Base-by-base conservation (phyloP, 2,113 vertebrate genomes). In the Geothlypis trichas region DNA sequence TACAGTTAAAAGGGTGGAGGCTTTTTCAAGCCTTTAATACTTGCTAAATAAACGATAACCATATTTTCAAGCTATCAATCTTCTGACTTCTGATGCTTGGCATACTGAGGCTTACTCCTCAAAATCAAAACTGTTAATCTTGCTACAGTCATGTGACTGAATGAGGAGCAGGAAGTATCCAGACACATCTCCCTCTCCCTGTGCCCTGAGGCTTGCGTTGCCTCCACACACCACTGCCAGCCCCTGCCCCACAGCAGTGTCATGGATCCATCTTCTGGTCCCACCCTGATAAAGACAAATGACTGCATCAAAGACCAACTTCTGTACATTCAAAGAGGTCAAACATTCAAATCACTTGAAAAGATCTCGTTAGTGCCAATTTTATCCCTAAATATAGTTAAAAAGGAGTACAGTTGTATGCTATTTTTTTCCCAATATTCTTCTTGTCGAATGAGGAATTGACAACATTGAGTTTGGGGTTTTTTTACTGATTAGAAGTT, bases 401-500 rank as follows among this genome's bases (percentile, higher is more conserved):
- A 69, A 80, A 84, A 81, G 41, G 4, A 44, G 2, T 20, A 22
- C 47, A 42, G 46, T 30, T 15, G 7, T 2, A 54, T 5, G 14
- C 31, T 54, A 35, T 35, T 37, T 24, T 10, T 89, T 84, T 91
- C 22, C 61, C n/a, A 78, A 4, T 77, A 54, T 46, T 69, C 20
- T 44, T 37, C 14, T 69, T 59, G 71, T 13, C 39, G 77, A 72
- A 67, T 28, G 42, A 3, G 11, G 46, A 47, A 74, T 1, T 35
- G 31, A 74, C 21, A 74, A 52, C 20, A 44, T 11, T 39, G 6
- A 8, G 8, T 0, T 20, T 31, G 15, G 31, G 13, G 2, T 0
- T 1, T 21, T 74, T 80, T 62, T 31, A 73, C 41, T 47, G 24
- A 52, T 84, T 52, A 47, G 18, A 7, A 85, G 20, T 67, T 78